phyloP scores from a whole-genome alignment of 2,797 vertebrate genomes.

The Ctenopoma kingsleyae region DNA sequence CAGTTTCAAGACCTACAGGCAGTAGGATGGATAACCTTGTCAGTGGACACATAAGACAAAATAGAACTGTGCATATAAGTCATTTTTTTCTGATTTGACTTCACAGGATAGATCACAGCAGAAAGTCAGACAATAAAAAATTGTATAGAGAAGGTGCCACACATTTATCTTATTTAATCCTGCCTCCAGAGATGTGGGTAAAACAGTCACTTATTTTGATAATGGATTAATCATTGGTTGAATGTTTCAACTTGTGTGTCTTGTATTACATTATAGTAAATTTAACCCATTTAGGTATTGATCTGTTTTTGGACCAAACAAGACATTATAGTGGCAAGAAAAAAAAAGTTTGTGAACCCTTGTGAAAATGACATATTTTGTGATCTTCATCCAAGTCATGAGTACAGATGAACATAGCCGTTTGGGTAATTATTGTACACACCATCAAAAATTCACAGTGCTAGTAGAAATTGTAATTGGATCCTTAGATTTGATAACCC shows the following conservation, averaged over 20 bases:
- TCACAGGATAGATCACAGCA: background rate
- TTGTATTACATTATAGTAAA: background rate
- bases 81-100: background rate
- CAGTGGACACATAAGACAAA: background rate
- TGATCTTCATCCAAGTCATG: background rate
- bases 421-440: too few species aligned
- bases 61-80: background rate
- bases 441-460: background rate
- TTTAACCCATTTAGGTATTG: background rate
- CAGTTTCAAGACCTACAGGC: conserved; percentile 5
- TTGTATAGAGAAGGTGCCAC: background rate
- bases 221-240: background rate
- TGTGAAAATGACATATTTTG: background rate
- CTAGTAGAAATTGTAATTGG: background rate
- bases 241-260: background rate
- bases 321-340: background rate
- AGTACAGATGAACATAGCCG: background rate
- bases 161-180: background rate
- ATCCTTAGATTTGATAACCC: background rate
- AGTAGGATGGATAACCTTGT: background rate
- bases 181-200: background rate
- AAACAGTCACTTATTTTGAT: background rate
- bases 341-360: background rate
- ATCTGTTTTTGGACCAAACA: background rate
- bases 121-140: background rate